phyloP scores from a whole-genome alignment of 2,888 invertebrate genomes.

The Lepidochrysops patricia region DNA sequence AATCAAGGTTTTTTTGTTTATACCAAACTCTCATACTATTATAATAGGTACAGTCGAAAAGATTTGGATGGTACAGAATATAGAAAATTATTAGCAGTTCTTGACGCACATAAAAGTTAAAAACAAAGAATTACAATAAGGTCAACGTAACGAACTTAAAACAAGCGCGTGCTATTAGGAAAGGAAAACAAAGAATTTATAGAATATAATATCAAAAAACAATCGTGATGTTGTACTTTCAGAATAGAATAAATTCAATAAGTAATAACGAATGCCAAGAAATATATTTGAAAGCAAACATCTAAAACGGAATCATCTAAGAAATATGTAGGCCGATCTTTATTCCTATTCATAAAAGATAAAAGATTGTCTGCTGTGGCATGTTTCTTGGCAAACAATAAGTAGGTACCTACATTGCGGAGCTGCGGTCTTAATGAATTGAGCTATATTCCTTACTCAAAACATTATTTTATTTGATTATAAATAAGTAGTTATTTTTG shows the following conservation, averaged over 20 bases:
- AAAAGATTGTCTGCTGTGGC: background rate
- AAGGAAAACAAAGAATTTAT: too few species aligned
- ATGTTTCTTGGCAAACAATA: background rate
- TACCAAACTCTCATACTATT: background rate
- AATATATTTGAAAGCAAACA: background rate
- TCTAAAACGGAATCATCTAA: background rate
- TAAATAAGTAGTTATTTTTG: too few species aligned
- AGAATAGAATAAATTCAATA: background rate
- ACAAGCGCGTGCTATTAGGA: too few species aligned
- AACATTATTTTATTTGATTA: background rate
- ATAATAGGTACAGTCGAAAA: background rate
- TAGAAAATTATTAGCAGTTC: too few species aligned
- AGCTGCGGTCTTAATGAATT: background rate
- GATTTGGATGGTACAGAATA: too few species aligned
- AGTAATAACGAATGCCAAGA: background rate
- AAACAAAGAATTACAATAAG: too few species aligned
- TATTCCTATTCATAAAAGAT: background rate
- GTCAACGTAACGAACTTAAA: too few species aligned
- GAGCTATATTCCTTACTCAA: background rate
- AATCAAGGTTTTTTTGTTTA: background rate
- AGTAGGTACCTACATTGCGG: background rate
- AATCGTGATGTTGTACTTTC: background rate
- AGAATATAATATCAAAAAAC: too few species aligned
- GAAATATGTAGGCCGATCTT: constrained; percentile 1
- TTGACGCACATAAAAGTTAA: too few species aligned